Base-by-base conservation (phyloP, 2,888 invertebrate genomes). In the Villa cingulata region DNA sequence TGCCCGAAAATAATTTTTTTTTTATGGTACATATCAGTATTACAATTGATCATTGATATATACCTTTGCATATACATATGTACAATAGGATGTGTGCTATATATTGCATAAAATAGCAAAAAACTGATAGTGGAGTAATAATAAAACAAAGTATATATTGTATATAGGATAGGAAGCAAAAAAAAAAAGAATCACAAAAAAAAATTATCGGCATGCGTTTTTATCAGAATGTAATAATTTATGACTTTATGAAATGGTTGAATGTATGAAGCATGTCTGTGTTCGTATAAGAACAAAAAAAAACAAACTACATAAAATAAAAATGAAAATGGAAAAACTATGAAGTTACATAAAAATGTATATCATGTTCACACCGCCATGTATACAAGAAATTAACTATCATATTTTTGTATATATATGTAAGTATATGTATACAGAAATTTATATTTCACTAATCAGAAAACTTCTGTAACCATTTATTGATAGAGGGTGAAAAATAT, bases 181-280 rank as follows among this genome's bases (percentile, higher is more conserved):
- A 32, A 12, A 32, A 32, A 32, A 46, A 46, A 18, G 41, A 23
- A 42, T 46, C 18, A 42, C 41, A 41, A 46, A 46, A 46, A 45
- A 41, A 47, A 47, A 52, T 52, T 52, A 52, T 52, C 52, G 48
- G 48, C 41, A 48, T 52, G 50, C 50, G 50, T 50, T 52, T 52
- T 52, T 52, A 52, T 52, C 52, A 44, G 43, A 40, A 41, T 38
- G 27, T 37, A 45, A 50, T 52, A 52, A 52, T 52, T 52, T 52
- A 52, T 52, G 44, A 45, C 46, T 49, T 42, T 36, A n/a, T 42
- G 49, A 48, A 23, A 48, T 51, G 51, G 43, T 45, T 37, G 48
- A 40, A 41, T 37, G n/a, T 32, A 14, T 32, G 12, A 9, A 14
- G 9, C 12, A 32, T 9, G 1, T 27, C 4, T 27, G 10, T 32